Conservation (phyloP, 2,797 vertebrate genomes). For the Cuniculus paca region DNA sequence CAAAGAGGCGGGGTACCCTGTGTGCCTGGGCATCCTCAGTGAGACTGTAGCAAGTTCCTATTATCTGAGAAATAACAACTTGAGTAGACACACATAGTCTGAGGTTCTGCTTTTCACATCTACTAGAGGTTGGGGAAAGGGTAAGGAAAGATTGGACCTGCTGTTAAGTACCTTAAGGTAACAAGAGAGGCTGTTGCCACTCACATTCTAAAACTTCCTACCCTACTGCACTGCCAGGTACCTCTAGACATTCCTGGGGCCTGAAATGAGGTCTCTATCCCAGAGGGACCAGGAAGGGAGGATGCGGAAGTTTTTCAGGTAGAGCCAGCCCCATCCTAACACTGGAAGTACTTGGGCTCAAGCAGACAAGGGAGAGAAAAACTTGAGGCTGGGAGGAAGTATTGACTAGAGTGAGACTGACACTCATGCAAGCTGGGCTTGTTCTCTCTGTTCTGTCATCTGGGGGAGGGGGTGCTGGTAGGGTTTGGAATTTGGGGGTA, state of each 20-base stretch:
- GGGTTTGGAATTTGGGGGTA: background rate
- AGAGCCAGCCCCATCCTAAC: background rate
- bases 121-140: background rate
- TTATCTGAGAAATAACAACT: background rate
- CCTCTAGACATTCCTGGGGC: background rate
- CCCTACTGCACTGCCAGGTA: background rate
- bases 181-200: background rate
- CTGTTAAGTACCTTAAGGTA: background rate
- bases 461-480: background rate
- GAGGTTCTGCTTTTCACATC: background rate
- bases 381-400: background rate
- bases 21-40: background rate
- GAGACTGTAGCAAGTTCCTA: background rate
- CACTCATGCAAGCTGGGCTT: background rate
- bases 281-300: background rate
- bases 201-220: background rate
- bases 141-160: background rate
- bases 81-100: background rate
- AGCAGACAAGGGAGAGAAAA: background rate
- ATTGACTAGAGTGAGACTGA: background rate
- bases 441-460: background rate
- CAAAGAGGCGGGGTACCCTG: background rate
- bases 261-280: background rate
- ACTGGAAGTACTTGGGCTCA: background rate
- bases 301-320: background rate